These are phyloP conservation scores for Tyto alba DNA, from an alignment of 2,113 vertebrate species.

Conservation along the genomic window DNA sequence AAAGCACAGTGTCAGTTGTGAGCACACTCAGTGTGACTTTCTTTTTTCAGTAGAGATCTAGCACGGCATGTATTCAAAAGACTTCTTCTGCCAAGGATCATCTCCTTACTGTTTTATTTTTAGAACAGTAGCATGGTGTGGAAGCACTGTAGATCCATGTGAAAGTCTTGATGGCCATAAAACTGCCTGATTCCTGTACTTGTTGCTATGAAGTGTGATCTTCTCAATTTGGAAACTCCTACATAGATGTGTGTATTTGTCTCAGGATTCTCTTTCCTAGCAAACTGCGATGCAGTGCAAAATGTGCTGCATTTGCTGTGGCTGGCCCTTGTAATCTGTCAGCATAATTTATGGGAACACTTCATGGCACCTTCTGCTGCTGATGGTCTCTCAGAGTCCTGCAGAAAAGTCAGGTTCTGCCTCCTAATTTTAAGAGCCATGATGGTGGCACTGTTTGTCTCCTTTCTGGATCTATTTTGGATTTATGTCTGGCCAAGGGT, in stretches of 20 bases:
- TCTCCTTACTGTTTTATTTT: background rate
- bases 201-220: background rate
- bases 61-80: background rate
- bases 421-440: slow-evolving; percentile 32
- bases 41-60: background rate
- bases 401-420: slow-evolving; percentile 15
- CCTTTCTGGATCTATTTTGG: slow-evolving; percentile 8
- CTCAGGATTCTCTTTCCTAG: slow-evolving; percentile 10
- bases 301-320: background rate
- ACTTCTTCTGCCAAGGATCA: background rate
- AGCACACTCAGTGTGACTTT: background rate
- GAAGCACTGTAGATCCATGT: background rate
- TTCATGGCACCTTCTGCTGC: background rate
- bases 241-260: background rate
- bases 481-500: slow-evolving; percentile 3
- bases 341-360: background rate
- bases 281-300: background rate
- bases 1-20: background rate
- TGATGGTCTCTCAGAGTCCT: background rate
- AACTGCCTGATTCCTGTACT: background rate
- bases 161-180: background rate
- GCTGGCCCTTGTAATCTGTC: background rate
- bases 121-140: background rate
- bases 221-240: background rate
- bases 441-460: slow-evolving; percentile 29